Conservation (phyloP, 2,113 vertebrate genomes). For the Cichladusa arquata region DNA sequence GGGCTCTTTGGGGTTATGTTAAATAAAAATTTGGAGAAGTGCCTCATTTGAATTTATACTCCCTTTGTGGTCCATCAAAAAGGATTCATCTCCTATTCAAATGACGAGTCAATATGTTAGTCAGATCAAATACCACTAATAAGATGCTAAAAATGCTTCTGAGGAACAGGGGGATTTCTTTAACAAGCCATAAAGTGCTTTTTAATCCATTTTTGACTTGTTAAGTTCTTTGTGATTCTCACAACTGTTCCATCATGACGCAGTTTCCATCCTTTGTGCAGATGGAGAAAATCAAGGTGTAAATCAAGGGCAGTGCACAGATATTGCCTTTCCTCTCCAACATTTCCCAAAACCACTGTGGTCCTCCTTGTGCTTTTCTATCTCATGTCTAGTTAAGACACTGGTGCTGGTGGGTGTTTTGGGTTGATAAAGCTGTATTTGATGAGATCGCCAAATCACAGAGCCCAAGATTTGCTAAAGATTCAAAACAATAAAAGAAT, state of each 20-base stretch:
- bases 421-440: neutral
- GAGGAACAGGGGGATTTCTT: constrained; percentile 70
- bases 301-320: constrained; percentile 29
- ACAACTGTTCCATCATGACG: constrained; percentile 55
- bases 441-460: neutral
- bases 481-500: neutral
- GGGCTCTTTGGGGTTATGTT: constrained; percentile 25
- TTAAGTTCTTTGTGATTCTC: constrained; percentile 68
- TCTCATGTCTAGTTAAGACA: neutral
- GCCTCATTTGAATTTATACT: constrained; percentile 71
- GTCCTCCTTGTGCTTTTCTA: neutral
- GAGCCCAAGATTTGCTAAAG: neutral
- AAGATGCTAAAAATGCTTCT: constrained; percentile 74
- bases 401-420: neutral
- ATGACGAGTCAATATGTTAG: constrained; percentile 75
- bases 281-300: constrained; percentile 57
- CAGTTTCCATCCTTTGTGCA: constrained; percentile 58
- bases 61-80: constrained; percentile 72
- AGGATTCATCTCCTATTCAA: constrained; percentile 68
- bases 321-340: neutral
- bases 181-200: constrained; percentile 76
- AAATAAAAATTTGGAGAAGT: constrained; percentile 63
- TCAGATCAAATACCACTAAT: constrained; percentile 75
- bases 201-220: constrained; percentile 77
- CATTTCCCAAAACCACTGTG: neutral